A percentile compares a stretch with the other conserved stretches of the same genome.
These are phyloP conservation scores for Neelides sp. DNA, from an alignment of 1,140 invertebrate genomes.

Conservation along the genomic window DNA sequence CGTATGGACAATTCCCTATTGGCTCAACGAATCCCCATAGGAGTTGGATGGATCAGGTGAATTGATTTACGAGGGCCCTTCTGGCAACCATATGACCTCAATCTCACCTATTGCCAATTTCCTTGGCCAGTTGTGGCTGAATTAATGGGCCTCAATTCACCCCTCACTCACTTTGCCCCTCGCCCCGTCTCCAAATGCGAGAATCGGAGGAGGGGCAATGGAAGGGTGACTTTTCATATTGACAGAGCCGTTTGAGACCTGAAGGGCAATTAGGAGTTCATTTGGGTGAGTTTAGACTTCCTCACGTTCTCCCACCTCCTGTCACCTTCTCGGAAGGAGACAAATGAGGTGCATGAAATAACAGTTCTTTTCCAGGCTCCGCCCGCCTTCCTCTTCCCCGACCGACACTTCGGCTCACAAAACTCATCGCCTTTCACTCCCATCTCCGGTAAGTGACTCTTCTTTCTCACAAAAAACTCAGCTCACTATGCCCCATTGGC, in stretches of 20 bases:
- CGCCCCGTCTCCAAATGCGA: neutral
- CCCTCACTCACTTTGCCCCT: no score
- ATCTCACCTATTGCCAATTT: no score
- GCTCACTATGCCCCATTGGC: neutral
- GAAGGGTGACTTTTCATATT: neutral
- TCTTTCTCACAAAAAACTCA: neutral
- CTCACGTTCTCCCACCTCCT: neutral
- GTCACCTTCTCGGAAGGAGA: neutral
- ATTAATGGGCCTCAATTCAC: no score
- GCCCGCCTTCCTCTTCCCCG: constrained; percentile 12
- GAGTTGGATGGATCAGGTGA: no score
- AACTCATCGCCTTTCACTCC: constrained; percentile 22
- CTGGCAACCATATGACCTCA: no score
- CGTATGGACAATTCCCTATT: no score
- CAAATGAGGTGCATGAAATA: constrained; percentile 1
- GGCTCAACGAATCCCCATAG: no score
- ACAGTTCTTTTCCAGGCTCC: constrained; percentile 6
- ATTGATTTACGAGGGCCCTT: no score
- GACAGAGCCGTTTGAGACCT: neutral
- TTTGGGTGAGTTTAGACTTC: neutral
- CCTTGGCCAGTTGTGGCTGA: no score
- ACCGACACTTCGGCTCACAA: constrained; percentile 15
- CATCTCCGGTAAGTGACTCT: constrained; percentile 26
- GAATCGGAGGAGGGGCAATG: constrained; percentile 1
- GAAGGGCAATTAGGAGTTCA: no score